Base-by-base conservation (phyloP, 2,797 vertebrate genomes). In the Galagoides demidoff region DNA sequence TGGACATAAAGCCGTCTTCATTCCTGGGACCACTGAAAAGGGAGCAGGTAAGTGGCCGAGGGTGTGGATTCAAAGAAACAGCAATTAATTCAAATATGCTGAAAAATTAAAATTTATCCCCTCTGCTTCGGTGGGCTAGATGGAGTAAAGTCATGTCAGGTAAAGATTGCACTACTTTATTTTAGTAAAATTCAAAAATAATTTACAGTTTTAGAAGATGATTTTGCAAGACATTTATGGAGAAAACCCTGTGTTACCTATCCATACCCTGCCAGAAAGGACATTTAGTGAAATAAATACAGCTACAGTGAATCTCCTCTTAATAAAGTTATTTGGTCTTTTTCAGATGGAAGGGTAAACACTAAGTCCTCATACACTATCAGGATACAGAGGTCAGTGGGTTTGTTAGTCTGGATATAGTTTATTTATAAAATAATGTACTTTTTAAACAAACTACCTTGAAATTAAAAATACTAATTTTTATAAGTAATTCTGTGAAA, bases 101-200 rank as follows among this genome's bases (percentile, higher is more conserved):
- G 6, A 85, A 88, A 66, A 87, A 59, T 52, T 39, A 84, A 57
- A 87, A 59, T 61, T 25, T 22, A 34, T 79, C 63, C 68, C 19
- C 29, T 81, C 55, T 64, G 10, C 16, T 88, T 9, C 16, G 39
- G 7, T 89, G 43, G 19, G 27, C 29, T 90, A 49, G 19, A 34
- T 64, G 49, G 91, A 79, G 78, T 61, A 81, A 93, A 93, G 13
- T 73, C 12, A 43, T 39, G 9, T 85, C 27, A 91, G 61, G 17
- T 34, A 86, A 96, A 83, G 74, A 59, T 7, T 52, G 4, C 7
- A 27, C 16, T 87, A 45, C 4, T 66, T 55, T 86, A 79, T 92
- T 93, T 86, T 85, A 78, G 19, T n/a, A 95, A 96, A 94, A 73
- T 13, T 45, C n/a, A 84, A 94, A 95, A 92, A 84, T 29, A n/a